Base-by-base conservation (phyloP, 2,888 invertebrate species). In the Macrosiphum euphorbiae region DNA sequence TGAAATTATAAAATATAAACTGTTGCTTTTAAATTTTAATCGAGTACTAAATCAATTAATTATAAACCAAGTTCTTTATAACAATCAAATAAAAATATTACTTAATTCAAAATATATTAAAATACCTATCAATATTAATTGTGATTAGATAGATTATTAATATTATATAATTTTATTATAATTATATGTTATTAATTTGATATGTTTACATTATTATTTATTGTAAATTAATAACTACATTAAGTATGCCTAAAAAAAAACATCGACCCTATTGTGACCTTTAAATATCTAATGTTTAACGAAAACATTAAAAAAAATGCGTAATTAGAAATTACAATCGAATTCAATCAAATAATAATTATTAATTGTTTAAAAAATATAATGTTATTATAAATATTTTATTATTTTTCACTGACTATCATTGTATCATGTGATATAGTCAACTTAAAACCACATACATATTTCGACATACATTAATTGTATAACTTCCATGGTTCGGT, bases 401-500 rank as follows among this genome's bases (percentile, higher is more conserved):
- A 86, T 86, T 47, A 44, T 50, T 55, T 20, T 61, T 61, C 16
- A 41, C n/a, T 28, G 24, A 58, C 0, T 58, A 47, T 58, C 10
- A 10, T 16, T 84, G n/a, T 58, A n/a, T n/a, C 1, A 35, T 87
- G 28, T 50, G 41, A 28, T 88, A 28, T 44, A 26, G 28, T 88
- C 28, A 88, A 55, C 7, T 41, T 55, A 58, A 52, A 44, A 92
- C 88, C 55, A 92, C 88, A n/a, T 89, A 88, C 3, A 11, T 11
- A 85, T 93, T 93, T 93, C 89, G 50, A 89, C 93, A 93, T 44
- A 61, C 20, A n/a, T 78, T 88, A 50, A 78, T 89, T 90, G 41
- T 93, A 89, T 84, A 89, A 93, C 47, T 84, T 84, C 89, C 28
- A 93, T 26, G 93, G 93, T 85, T 35, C 85, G 89, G 85, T 85